Evolutionary conservation across 1,140 invertebrate species (phyloP).

Genomic region (Zophobas morio): DNA sequence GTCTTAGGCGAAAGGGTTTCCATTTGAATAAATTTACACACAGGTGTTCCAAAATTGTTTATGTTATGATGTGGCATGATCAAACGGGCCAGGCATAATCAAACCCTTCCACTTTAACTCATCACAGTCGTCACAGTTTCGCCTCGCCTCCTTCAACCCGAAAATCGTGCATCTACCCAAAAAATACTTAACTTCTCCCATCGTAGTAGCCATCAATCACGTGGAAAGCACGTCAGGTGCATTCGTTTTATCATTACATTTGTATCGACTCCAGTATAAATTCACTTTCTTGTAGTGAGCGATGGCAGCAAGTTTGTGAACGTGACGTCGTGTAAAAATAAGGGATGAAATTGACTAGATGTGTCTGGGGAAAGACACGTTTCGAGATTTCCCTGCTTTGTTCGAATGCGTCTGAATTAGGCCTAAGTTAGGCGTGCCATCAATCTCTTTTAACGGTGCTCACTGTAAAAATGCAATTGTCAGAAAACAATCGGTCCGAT

Average conservation of each 20-base stretch:
- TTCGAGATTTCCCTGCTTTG: conserved; percentile 9
- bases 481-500: conserved; percentile 3
- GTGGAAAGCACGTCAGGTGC: conserved; percentile 16
- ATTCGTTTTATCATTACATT: background rate
- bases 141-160: too few relatives aligned
- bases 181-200: background rate
- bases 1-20: background rate
- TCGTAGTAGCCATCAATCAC: conserved; percentile 4
- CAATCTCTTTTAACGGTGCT: conserved; percentile 12
- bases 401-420: background rate
- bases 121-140: too few relatives aligned
- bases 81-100: background rate
- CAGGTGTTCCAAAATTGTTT: too few relatives aligned
- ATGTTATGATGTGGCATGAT: conserved; percentile 13
- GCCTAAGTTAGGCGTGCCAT: conserved; percentile 1
- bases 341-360: conserved; percentile 38
- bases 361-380: conserved; percentile 44
- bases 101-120: too few relatives aligned
- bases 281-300: conserved; percentile 11
- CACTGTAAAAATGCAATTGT: background rate
- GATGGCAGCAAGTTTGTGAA: conserved; percentile 9
- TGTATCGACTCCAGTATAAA: background rate
- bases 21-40: too few relatives aligned
- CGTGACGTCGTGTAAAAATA: conserved; percentile 24
- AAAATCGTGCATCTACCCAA: background rate